A percentile compares a stretch with the other conserved stretches of the same genome.
Evolutionary conservation across 1,140 invertebrate genomes (phyloP).

Genomic region (Xylocopa sonorina): DNA sequence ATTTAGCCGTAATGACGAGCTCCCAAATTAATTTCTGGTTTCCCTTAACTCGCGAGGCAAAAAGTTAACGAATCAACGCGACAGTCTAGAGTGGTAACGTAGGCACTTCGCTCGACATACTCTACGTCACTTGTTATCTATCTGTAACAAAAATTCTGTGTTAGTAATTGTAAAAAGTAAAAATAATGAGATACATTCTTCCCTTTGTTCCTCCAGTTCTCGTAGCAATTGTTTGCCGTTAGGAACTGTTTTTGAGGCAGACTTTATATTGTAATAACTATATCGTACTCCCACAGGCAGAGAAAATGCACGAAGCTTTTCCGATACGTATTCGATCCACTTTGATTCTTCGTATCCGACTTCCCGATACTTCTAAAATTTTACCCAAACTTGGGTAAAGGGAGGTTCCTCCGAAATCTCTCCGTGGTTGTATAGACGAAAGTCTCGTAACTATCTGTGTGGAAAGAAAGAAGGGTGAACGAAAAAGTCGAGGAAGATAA

Average conservation of each 20-base stretch:
- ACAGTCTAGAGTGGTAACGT: conserved; percentile 7
- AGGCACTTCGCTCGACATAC: not conserved
- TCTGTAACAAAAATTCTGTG: conserved; percentile 25
- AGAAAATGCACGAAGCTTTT: not conserved
- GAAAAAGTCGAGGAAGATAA: conserved; percentile 36
- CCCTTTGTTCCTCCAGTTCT: not conserved
- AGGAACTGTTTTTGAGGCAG: not conserved
- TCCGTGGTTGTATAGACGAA: conserved; percentile 1
- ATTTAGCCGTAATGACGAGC: conserved; percentile 33
- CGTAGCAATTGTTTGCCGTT: not conserved
- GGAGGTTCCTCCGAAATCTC: not conserved
- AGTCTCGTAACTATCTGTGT: conserved; percentile 23
- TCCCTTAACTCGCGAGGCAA: conserved; percentile 13
- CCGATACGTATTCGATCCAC: not conserved
- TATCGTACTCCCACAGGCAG: no score
- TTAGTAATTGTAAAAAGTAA: conserved; percentile 6
- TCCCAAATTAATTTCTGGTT: conserved; percentile 39
- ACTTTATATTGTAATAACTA: not conserved
- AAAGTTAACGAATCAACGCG: conserved; percentile 32
- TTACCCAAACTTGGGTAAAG: not conserved
- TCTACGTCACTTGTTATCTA: conserved; percentile 19
- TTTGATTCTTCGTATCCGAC: not conserved
- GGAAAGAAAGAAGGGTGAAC: not conserved
- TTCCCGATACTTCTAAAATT: not conserved
- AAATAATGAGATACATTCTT: not conserved